phyloP scores from a whole-genome alignment of 2,113 vertebrate species.

The Theropithecus gelada region DNA sequence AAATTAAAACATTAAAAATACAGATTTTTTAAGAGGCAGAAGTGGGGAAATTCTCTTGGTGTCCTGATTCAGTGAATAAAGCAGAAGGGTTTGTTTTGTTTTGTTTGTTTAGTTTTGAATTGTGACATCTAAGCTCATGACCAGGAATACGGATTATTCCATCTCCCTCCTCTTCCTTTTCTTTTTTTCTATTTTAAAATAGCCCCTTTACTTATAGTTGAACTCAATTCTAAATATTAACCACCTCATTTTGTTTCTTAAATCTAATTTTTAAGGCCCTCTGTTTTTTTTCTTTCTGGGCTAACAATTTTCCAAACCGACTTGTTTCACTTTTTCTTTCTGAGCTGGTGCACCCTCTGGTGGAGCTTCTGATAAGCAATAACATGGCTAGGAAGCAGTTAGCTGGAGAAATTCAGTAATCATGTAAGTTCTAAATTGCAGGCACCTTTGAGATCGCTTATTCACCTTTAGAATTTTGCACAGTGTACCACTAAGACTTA shows the following conservation, averaged over 20 bases:
- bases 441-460: neutral
- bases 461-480: neutral
- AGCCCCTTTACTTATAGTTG: neutral
- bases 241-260: neutral
- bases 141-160: neutral
- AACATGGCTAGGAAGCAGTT: neutral
- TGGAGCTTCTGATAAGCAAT: neutral
- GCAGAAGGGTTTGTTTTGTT: neutral
- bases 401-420: neutral
- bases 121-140: neutral
- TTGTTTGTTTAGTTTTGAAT: neutral
- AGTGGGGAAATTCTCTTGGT: neutral
- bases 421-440: neutral
- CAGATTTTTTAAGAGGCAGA: neutral
- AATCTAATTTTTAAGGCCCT: neutral
- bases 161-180: neutral
- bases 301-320: neutral
- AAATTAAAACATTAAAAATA: neutral
- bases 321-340: neutral
- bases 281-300: neutral
- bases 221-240: neutral
- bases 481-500: fast-evolving
- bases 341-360: neutral
- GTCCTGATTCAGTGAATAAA: neutral
- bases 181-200: neutral